phyloP scores from a whole-genome alignment of 2,888 invertebrate species.

The Ctena decussata region DNA sequence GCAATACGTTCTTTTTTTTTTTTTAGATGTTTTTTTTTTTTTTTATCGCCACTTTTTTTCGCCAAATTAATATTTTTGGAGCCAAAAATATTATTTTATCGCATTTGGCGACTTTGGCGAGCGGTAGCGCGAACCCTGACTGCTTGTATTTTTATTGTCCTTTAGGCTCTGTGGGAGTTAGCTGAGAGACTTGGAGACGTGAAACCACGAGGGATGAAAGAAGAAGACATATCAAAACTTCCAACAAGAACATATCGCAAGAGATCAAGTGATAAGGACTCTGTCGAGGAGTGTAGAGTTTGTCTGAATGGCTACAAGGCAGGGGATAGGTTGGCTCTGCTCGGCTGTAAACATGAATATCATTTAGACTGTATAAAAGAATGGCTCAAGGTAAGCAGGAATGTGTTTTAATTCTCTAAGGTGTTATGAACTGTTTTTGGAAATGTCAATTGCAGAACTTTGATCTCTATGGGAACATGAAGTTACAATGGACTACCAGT shows the following conservation, averaged over 20 bases:
- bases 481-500: too few species aligned
- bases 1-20: too few species aligned
- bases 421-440: constrained; percentile 66
- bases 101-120: too few species aligned
- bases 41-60: too few species aligned
- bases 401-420: neutral
- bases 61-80: too few species aligned
- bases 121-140: too few species aligned
- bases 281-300: constrained; percentile 70
- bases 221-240: constrained; percentile 65
- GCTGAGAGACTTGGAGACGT: constrained; percentile 74
- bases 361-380: constrained; percentile 76
- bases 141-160: too few species aligned
- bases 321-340: constrained; percentile 68
- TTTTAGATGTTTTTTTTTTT: too few species aligned
- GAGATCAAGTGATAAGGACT: constrained; percentile 24
- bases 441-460: constrained; percentile 77
- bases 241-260: constrained; percentile 55
- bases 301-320: constrained; percentile 74
- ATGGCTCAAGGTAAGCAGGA: constrained; percentile 75
- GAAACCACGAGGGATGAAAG: constrained; percentile 64
- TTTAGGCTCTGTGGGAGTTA: constrained; percentile 70
- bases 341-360: constrained; percentile 78
- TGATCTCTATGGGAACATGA: too few species aligned
- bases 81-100: too few species aligned